Evolutionary conservation across 2,113 vertebrate genomes (phyloP).

Genomic region (Turdus rufiventris): DNA sequence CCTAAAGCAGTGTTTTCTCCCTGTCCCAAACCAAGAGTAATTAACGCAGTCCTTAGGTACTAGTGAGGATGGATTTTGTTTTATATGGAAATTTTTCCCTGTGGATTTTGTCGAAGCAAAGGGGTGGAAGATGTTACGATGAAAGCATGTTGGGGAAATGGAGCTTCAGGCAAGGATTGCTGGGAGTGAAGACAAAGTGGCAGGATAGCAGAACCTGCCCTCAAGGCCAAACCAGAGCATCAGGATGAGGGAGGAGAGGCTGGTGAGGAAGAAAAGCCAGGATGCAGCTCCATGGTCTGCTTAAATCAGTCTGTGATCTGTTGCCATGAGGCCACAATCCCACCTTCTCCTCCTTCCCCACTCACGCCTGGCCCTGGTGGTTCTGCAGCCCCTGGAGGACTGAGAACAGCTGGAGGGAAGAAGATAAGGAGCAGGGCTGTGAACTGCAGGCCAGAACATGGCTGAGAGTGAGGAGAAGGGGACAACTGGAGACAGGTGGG

Average conservation of each 20-base stretch:
- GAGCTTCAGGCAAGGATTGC: not conserved
- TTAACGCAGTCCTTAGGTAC: not conserved
- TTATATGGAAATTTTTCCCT: not conserved
- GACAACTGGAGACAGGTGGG: not conserved
- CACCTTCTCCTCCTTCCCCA: not conserved
- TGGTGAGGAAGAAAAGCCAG: not conserved
- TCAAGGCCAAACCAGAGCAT: not conserved
- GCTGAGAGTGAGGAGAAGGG: not conserved
- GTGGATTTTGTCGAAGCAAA: not conserved
- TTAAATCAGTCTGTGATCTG: not conserved
- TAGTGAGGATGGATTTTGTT: not conserved
- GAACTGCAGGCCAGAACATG: not conserved
- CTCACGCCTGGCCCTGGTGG: not conserved
- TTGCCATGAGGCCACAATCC: not conserved
- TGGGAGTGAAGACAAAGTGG: not conserved
- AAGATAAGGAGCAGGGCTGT: not conserved
- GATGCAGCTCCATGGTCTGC: accelerated
- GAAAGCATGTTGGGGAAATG: not conserved
- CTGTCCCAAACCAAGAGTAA: not conserved
- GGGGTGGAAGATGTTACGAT: not conserved
- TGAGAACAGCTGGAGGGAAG: not conserved
- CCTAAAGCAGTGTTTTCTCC: not conserved
- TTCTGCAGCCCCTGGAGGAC: not conserved
- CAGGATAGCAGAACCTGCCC: not conserved
- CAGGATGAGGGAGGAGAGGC: not conserved